phyloP scores from a whole-genome alignment of 2,113 vertebrate species.

The Panthera tigris region DNA sequence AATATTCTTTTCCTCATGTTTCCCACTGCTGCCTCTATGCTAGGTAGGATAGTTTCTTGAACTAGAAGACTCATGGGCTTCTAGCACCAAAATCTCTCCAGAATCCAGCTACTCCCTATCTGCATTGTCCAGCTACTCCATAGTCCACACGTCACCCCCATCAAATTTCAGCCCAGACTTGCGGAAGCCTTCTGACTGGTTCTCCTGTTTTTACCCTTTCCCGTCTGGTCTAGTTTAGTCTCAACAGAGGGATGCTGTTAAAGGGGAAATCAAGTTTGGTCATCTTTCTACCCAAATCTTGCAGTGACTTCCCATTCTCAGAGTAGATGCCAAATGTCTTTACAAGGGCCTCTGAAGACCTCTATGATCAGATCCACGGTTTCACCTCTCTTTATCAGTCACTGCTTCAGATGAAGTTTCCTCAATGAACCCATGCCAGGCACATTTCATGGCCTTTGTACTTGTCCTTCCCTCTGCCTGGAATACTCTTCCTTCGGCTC shows the following conservation, averaged over 20 bases:
- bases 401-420: neutral
- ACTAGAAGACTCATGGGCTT: neutral
- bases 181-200: neutral
- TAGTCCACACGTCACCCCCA: neutral
- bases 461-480: neutral
- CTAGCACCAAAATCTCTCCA: neutral
- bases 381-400: neutral
- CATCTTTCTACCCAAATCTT: neutral
- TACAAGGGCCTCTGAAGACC: neutral
- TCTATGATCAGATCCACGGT: neutral
- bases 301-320: neutral
- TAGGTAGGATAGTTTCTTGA: neutral
- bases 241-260: neutral
- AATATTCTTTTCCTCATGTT: neutral
- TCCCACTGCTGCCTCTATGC: neutral
- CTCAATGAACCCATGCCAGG: neutral
- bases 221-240: neutral
- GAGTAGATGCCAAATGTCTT: neutral
- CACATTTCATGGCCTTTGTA: neutral
- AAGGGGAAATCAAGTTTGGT: neutral
- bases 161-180: neutral
- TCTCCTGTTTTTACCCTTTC: neutral
- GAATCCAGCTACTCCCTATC: neutral
- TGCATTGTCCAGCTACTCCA: neutral
- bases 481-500: neutral